Conservation (phyloP, 2,888 invertebrate genomes). For the Hydropsyche betteni region DNA sequence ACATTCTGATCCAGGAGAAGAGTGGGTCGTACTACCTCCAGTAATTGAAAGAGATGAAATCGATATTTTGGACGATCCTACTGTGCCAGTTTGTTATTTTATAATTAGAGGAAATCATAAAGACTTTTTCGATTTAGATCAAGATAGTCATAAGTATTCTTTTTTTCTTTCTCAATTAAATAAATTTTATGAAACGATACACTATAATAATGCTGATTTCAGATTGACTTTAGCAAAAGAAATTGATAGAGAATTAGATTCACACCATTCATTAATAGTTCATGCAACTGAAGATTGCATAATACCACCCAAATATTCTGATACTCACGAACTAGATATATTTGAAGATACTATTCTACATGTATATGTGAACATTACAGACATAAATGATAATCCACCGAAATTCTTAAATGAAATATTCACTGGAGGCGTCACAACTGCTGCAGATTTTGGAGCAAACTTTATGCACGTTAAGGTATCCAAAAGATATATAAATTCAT, state of each 20-base stretch:
- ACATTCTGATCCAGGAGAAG: constrained; percentile 69
- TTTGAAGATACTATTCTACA: constrained; percentile 75
- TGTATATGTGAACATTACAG: constrained; percentile 76
- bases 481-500: not conserved
- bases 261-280: constrained; percentile 75
- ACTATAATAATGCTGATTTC: constrained; percentile 27
- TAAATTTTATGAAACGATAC: constrained; percentile 14
- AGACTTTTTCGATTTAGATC: constrained; percentile 75
- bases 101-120: constrained; percentile 86
- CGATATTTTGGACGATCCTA: constrained; percentile 82
- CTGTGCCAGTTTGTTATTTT: constrained; percentile 90
- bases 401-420: constrained; percentile 82
- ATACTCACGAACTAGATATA: constrained; percentile 60
- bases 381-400: constrained; percentile 93
- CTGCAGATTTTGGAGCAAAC: constrained; percentile 88
- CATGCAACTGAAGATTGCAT: constrained; percentile 87
- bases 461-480: constrained; percentile 84
- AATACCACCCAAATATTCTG: constrained; percentile 66
- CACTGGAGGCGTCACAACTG: constrained; percentile 94
- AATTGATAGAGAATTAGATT: constrained; percentile 78
- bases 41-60: constrained; percentile 88
- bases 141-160: constrained; percentile 74
- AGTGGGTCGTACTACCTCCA: constrained; percentile 75
- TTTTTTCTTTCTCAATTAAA: constrained; percentile 20
- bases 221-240: constrained; percentile 60